phyloP scores from a whole-genome alignment of 2,888 invertebrate species.

The Nycteola revayana region DNA sequence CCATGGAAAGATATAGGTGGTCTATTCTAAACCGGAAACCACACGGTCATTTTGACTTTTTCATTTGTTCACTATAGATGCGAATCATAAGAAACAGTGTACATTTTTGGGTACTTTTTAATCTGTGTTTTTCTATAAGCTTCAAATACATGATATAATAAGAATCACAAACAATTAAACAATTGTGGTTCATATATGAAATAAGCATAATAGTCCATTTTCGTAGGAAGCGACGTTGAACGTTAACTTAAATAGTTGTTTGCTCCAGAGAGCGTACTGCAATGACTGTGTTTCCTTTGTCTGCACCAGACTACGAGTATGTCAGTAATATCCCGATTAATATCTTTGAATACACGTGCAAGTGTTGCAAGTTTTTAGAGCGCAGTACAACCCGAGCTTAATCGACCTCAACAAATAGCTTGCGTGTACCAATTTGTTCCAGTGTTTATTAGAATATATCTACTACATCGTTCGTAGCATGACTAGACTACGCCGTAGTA shows the following conservation, averaged over 20 bases:
- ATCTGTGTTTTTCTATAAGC: no score
- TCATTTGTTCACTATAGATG: no score
- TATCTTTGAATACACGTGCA: conserved; percentile 38
- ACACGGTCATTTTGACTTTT: no score
- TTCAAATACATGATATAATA: no score
- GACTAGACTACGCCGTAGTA: no score
- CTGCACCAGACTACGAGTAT: conserved; percentile 29
- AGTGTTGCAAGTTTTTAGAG: conserved; percentile 33
- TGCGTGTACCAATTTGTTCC: conserved; percentile 38
- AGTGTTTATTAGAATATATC: no score
- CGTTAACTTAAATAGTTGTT: conserved; percentile 45
- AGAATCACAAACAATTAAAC: conserved; percentile 23
- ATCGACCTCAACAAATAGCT: conserved; percentile 41
- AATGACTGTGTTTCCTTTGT: conserved; percentile 56
- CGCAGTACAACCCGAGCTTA: conserved; percentile 24
- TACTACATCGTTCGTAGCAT: conserved; percentile 33
- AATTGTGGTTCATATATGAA: conserved; percentile 23
- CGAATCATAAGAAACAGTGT: no score
- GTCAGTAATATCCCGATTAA: conserved; percentile 49
- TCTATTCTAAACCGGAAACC: no score
- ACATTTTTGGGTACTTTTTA: no score
- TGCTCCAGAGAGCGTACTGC: conserved; percentile 39
- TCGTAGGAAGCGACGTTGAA: conserved; percentile 30
- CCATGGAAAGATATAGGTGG: no score
- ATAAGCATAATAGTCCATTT: conserved; percentile 26